Percentiles rank a stretch among this genome's conserved stretches.
phyloP scores from a whole-genome alignment of 2,797 vertebrate genomes.

The Ctenopoma multispine region DNA sequence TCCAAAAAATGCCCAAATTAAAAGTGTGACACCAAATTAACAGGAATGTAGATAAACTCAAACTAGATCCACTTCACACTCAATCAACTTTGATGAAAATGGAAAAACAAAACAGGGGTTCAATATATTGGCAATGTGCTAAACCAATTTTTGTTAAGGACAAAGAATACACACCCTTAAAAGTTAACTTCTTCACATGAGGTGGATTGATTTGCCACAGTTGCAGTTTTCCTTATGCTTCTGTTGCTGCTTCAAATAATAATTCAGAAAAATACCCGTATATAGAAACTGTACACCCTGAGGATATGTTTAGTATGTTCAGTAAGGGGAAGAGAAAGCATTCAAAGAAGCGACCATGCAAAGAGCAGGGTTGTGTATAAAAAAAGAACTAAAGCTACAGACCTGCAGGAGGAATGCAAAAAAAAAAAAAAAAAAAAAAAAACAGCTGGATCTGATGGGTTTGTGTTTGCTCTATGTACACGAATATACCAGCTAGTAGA shows the following conservation, averaged over 20 bases:
- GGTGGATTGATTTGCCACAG: constrained; percentile 59
- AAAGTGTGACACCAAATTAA: constrained; percentile 20
- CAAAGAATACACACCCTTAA: constrained; percentile 12
- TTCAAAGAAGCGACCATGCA: constrained; percentile 34
- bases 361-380: constrained; percentile 14
- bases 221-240: constrained; percentile 53
- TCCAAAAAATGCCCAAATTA: constrained; percentile 1
- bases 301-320: constrained; percentile 76
- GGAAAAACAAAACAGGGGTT: not conserved
- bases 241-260: constrained; percentile 72
- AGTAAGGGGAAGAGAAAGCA: constrained; percentile 63
- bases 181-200: constrained; percentile 49
- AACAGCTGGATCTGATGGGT: constrained; percentile 17
- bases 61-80: constrained; percentile 22
- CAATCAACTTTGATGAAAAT: constrained; percentile 14
- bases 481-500: constrained; percentile 54
- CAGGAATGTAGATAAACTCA: constrained; percentile 56
- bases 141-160: constrained; percentile 19
- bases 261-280: constrained; percentile 86
- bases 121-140: constrained; percentile 18
- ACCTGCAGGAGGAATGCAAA: constrained; percentile 35
- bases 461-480: constrained; percentile 34
- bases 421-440: constrained; percentile 9
- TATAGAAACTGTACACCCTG: constrained; percentile 86
- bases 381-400: constrained; percentile 31